Conservation (phyloP, 2,113 vertebrate genomes). For the Cyprinodon brontotheroides region DNA sequence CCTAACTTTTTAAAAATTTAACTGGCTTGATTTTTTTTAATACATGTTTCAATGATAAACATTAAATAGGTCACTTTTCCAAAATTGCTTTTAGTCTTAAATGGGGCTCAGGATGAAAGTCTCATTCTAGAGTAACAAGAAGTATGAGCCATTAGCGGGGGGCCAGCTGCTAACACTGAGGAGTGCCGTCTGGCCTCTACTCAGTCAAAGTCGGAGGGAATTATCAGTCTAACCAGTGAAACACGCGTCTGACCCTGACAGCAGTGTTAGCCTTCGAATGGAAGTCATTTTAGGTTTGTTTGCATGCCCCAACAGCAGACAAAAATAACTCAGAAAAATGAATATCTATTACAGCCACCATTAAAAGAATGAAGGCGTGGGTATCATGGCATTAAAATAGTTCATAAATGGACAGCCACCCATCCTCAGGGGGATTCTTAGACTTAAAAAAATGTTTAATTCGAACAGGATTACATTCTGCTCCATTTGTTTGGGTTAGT, state of each 20-base stretch:
- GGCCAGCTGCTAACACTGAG: slow-evolving; percentile 33
- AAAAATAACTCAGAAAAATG: background rate
- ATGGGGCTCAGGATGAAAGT: slow-evolving; percentile 33
- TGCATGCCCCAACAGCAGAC: background rate
- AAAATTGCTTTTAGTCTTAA: slow-evolving; percentile 22
- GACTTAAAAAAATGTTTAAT: background rate
- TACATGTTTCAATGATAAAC: slow-evolving; percentile 1
- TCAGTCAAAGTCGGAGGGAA: slow-evolving; percentile 41
- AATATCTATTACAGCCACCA: background rate
- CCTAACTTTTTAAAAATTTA: background rate
- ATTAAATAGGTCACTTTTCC: slow-evolving; percentile 5
- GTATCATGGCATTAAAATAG: background rate
- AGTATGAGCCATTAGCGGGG: slow-evolving; percentile 50
- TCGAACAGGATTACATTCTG: background rate
- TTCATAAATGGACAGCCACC: background rate
- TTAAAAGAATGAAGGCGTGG: background rate
- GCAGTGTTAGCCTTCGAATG: slow-evolving; percentile 13
- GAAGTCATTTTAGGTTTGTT: background rate
- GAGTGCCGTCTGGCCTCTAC: slow-evolving; percentile 32
- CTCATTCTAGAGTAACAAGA: slow-evolving; percentile 49
- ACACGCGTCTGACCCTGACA: slow-evolving; percentile 22
- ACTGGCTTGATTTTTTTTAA: background rate
- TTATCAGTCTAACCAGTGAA: slow-evolving; percentile 14
- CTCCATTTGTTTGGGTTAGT: background rate
- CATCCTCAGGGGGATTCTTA: no score